phyloP scores from a whole-genome alignment of 1,140 invertebrate genomes.

The Stenopsyche tienmushanensis region DNA sequence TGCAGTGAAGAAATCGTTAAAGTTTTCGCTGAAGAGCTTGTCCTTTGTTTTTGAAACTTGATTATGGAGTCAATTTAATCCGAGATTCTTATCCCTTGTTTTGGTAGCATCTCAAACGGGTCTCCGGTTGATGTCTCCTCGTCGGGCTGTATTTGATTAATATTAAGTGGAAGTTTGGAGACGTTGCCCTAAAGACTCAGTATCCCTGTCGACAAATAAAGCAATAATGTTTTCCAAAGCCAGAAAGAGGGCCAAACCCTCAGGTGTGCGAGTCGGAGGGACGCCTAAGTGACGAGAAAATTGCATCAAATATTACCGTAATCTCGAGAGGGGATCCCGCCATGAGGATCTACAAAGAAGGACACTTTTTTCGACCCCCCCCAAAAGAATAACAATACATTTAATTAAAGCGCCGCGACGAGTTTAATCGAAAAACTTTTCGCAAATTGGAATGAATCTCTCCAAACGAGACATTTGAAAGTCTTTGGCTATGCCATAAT shows the following conservation, averaged over 20 bases:
- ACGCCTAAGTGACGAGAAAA: conserved; percentile 16
- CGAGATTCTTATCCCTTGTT: no score
- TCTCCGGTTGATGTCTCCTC: no score
- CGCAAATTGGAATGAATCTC: no score
- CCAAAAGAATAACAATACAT: no score
- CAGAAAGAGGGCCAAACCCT: not conserved
- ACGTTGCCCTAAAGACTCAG: not conserved
- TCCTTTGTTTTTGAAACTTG: not conserved
- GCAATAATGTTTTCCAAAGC: not conserved
- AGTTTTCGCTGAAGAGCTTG: no score
- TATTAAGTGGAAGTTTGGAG: not conserved
- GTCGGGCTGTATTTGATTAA: not conserved
- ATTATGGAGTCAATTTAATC: not conserved
- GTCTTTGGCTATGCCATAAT: no score
- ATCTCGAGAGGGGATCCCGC: not conserved
- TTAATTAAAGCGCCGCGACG: no score
- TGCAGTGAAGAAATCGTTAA: no score
- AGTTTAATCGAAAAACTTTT: no score
- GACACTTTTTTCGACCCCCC: no score
- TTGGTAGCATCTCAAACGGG: no score
- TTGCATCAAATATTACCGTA: conserved; percentile 23
- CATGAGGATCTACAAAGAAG: conserved; percentile 2
- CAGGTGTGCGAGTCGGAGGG: conserved; percentile 8
- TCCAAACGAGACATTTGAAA: no score
- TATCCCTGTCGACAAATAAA: not conserved